Conservation (phyloP, 1,140 invertebrate species). For the Penaeus vannamei region DNA sequence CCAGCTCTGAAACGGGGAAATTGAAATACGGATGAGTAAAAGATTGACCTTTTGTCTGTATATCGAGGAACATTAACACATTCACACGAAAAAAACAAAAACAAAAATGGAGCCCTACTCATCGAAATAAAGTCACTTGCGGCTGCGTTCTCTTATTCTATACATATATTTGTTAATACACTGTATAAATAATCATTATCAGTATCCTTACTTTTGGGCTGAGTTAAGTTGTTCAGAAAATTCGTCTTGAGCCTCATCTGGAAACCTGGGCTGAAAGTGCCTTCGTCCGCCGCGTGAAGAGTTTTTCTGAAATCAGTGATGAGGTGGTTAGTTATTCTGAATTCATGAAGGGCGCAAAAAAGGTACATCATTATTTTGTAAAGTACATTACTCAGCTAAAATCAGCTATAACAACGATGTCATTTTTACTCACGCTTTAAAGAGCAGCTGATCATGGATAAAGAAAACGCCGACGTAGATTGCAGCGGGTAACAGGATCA, state of each 20-base stretch:
- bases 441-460: conserved; percentile 73
- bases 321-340: background rate
- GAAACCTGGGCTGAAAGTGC: conserved; percentile 75
- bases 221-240: conserved; percentile 73
- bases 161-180: conserved; percentile 8
- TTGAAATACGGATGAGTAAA: too few relatives aligned
- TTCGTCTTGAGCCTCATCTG: conserved; percentile 74
- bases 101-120: background rate
- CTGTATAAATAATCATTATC: background rate
- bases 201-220: conserved; percentile 72
- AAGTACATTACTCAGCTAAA: too few relatives aligned
- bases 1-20: conserved; percentile 69
- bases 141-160: background rate
- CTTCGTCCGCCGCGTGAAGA: conserved; percentile 69
- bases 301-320: conserved; percentile 28
- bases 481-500: conserved; percentile 73
- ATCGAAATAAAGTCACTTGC: too few relatives aligned
- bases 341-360: background rate
- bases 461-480: conserved; percentile 74
- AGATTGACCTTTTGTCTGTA: background rate
- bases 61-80: background rate
- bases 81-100: background rate
- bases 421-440: conserved; percentile 71
- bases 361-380: too few relatives aligned
- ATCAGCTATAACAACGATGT: too few relatives aligned